Conservation (phyloP, 2,113 vertebrate species). For the Callithrix jacchus region DNA sequence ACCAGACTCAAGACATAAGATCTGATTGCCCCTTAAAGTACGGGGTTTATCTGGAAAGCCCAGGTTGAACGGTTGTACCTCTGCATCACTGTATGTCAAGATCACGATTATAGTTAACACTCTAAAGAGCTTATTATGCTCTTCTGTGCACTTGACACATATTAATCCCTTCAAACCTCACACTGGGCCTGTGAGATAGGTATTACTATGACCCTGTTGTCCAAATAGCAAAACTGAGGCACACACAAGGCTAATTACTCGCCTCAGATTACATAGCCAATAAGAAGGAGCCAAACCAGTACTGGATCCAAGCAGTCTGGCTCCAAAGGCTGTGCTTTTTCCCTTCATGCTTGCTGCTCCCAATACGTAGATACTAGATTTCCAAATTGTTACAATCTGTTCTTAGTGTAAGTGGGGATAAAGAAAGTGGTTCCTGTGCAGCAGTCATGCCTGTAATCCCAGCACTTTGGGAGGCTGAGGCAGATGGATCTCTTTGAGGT, state of each 20-base stretch:
- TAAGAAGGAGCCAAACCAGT: slow-evolving; percentile 43
- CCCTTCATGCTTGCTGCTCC: not conserved
- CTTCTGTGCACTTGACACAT: not conserved
- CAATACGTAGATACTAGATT: not conserved
- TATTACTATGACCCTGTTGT: slow-evolving; percentile 34
- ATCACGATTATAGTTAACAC: not conserved
- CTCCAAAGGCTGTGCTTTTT: slow-evolving; percentile 25
- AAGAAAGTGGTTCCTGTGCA: not conserved
- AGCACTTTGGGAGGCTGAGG: too few relatives aligned
- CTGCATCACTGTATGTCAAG: not conserved
- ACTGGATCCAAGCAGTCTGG: not conserved
- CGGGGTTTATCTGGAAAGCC: not conserved
- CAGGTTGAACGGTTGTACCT: not conserved
- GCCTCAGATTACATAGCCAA: not conserved
- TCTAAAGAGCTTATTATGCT: not conserved
- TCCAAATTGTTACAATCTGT: not conserved
- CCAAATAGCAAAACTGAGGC: slow-evolving; percentile 52
- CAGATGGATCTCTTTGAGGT: too few relatives aligned
- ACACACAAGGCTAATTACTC: slow-evolving; percentile 18
- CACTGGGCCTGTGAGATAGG: not conserved
- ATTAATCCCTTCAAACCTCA: not conserved
- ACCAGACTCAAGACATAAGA: not conserved
- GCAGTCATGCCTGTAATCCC: too few relatives aligned
- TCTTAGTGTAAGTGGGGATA: not conserved
- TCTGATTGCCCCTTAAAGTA: not conserved